Base-by-base conservation (phyloP, 2,113 vertebrate species). In the Poecilia latipinna region DNA sequence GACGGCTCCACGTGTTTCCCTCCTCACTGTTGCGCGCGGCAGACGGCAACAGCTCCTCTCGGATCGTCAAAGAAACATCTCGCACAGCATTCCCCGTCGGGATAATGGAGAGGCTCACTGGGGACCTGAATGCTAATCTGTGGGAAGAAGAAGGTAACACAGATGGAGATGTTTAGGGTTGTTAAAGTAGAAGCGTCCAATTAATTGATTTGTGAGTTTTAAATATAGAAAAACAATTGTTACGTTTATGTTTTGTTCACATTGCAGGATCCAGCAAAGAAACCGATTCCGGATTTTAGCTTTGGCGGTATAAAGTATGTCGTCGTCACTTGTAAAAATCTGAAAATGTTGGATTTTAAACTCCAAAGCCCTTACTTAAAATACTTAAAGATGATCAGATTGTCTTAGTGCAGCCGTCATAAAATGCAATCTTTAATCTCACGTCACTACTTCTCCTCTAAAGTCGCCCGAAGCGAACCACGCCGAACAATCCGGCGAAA, bases 121-220 rank as follows among this genome's bases (percentile, higher is more conserved):
- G 32, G 73, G 22, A 22, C 31, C 61, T 71, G 42, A 22, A 62
- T 75, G 72, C 0, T 22, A 26, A 70, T 70, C 62, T 39, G 37
- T 33, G 62, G 31, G 5, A 31, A 65, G 5, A 29, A 37, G 39
- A 37, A 64, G 37, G 10, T 39, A 7, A 39, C 26, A n/a, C 11
- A 39, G 12, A 29, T 13, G 31, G 19, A 19, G 1, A 28, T 12
- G 44, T 10, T 68, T 31, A 0, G 1, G 2, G 12, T 63, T 19
- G 31, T 13, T 8, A 63, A 13, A 13, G 61, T 8, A 32, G 61
- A 17, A 19, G 44, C 44, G 17, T 48, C 44, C 44, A n/a, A 3
- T n/a, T 57, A 10, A 10, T 3, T n/a, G 51, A n/a, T 24, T 24
- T 22, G 24, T 24, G 22, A 17, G 17, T 54, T 54, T 54, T 54